Evolutionary conservation across 1,140 invertebrate genomes (phyloP).

Genomic region (Mesaphorura yosii): DNA sequence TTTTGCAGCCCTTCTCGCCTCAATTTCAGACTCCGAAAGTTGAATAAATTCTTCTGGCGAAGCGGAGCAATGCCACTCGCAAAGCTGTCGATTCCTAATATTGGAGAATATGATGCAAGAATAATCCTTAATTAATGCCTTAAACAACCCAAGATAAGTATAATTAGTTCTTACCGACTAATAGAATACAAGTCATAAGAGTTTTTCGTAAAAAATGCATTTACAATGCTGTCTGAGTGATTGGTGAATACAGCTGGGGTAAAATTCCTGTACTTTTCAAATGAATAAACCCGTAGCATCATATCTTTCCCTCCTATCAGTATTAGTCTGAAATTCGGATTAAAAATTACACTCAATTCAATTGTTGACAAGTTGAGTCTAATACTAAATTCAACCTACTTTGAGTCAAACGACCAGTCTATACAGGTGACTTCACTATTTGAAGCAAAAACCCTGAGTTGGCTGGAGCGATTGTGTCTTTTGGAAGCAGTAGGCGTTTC

Average conservation of each 20-base stretch:
- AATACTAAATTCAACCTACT: slow-evolving; percentile 37
- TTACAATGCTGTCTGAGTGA: slow-evolving; percentile 68
- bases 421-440: slow-evolving; percentile 70
- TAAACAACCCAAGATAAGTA: not conserved
- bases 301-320: slow-evolving; percentile 78
- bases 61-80: slow-evolving; percentile 78
- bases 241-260: slow-evolving; percentile 56
- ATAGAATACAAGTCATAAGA: slow-evolving; percentile 68
- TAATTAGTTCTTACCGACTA: slow-evolving; percentile 50
- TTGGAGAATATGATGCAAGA: slow-evolving; percentile 29
- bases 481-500: slow-evolving; percentile 64
- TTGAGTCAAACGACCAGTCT: slow-evolving; percentile 85
- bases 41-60: slow-evolving; percentile 45
- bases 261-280: slow-evolving; percentile 62
- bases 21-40: too few species aligned
- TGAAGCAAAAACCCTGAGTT: slow-evolving; percentile 70
- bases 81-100: slow-evolving; percentile 53
- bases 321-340: slow-evolving; percentile 46
- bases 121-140: too few species aligned
- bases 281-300: slow-evolving; percentile 62
- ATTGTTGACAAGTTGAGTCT: too few species aligned
- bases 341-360: slow-evolving; percentile 2
- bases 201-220: slow-evolving; percentile 75
- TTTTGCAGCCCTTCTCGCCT: too few species aligned
- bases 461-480: slow-evolving; percentile 75